Evolutionary conservation across 2,888 invertebrate species (phyloP).

Genomic region (Drosophila algonquin): DNA sequence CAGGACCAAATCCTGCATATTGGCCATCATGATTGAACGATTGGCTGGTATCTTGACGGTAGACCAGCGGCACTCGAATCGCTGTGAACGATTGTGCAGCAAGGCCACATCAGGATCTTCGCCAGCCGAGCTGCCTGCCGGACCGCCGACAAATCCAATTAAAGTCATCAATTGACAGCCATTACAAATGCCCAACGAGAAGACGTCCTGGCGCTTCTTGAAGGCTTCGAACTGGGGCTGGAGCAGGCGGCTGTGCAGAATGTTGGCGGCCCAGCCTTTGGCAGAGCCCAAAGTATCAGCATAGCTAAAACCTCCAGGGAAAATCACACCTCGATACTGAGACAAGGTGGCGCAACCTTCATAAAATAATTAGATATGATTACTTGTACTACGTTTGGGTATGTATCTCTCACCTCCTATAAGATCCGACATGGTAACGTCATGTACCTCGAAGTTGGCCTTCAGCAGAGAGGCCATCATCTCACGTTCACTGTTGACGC

Average conservation of each 20-base stretch:
- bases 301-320: slow-evolving; percentile 99
- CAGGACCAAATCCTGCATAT: slow-evolving; percentile 94
- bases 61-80: slow-evolving; percentile 92
- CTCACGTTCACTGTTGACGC: slow-evolving; percentile 96
- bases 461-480: slow-evolving; percentile 95
- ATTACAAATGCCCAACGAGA: slow-evolving; percentile 99
- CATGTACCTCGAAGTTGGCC: slow-evolving; percentile 96
- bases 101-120: slow-evolving; percentile 87
- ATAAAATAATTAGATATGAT: neutral
- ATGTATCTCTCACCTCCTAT: slow-evolving; percentile 83
- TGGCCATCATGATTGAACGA: slow-evolving; percentile 91
- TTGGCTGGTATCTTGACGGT: slow-evolving; percentile 89
- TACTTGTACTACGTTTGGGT: neutral
- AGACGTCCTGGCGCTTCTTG: slow-evolving; percentile 90
- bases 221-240: slow-evolving; percentile 91
- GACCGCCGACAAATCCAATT: slow-evolving; percentile 95
- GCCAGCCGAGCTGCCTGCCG: slow-evolving; percentile 27
- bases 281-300: slow-evolving; percentile 98
- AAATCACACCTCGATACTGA: slow-evolving; percentile 93
- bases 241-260: slow-evolving; percentile 91
- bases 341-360: slow-evolving; percentile 89
- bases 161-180: slow-evolving; percentile 98
- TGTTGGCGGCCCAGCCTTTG: slow-evolving; percentile 98
- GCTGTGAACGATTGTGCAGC: slow-evolving; percentile 94
- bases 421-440: slow-evolving; percentile 97